phyloP scores from a whole-genome alignment of 2,797 vertebrate species.

The Rhyacichthys aspro region DNA sequence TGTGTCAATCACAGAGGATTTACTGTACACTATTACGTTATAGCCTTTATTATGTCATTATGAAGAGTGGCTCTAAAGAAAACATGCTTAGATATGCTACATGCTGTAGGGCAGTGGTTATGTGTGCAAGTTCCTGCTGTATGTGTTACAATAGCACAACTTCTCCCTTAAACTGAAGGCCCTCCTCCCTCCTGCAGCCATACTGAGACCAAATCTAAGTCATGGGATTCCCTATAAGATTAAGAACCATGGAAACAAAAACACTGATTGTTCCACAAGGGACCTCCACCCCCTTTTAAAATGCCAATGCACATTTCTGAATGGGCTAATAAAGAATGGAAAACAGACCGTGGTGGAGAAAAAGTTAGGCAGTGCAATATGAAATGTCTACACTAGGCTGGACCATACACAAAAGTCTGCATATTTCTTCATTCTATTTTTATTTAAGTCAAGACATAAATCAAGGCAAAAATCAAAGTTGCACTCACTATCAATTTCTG shows the following conservation, averaged over 20 bases:
- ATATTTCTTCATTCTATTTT: too few species aligned
- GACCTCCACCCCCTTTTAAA: slow-evolving; percentile 28
- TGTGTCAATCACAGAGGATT: too few species aligned
- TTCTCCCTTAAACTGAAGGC: slow-evolving; percentile 37
- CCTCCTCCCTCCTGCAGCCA: slow-evolving; percentile 46
- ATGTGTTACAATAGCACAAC: slow-evolving; percentile 26
- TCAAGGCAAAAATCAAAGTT: slow-evolving; percentile 1
- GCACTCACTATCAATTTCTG: neutral
- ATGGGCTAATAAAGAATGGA: slow-evolving; percentile 15
- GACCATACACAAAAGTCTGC: too few species aligned
- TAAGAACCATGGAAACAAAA: slow-evolving; percentile 69
- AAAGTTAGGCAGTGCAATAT: neutral
- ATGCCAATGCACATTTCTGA: slow-evolving; percentile 46
- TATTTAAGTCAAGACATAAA: too few species aligned
- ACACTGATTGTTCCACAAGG: slow-evolving; percentile 65
- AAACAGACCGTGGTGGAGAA: slow-evolving; percentile 10
- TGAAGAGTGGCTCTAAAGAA: neutral
- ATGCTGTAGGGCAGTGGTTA: neutral
- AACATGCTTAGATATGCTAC: neutral
- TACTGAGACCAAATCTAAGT: slow-evolving; percentile 75
- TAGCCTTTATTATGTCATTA: too few species aligned
- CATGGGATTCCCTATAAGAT: slow-evolving; percentile 78
- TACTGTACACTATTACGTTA: too few species aligned
- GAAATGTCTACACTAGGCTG: neutral
- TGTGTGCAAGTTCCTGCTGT: slow-evolving; percentile 17